Percentiles rank a stretch among this genome's conserved stretches.
phyloP scores from a whole-genome alignment of 2,888 invertebrate species.

The Chymomyza amoena region DNA sequence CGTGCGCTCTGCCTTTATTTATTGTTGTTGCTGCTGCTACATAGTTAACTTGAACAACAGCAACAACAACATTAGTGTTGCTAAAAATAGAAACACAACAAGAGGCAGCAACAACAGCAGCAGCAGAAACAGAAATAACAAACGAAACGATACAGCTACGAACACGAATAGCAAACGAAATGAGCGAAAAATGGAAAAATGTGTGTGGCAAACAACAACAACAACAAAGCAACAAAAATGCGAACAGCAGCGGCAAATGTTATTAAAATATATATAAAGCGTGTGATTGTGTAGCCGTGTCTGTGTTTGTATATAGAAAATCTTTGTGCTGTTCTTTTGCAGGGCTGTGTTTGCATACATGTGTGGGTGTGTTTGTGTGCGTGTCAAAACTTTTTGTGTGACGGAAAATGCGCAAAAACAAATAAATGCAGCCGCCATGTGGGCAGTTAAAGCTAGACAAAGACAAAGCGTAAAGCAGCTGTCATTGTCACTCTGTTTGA shows the following conservation, averaged over 20 bases:
- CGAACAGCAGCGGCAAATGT: background rate
- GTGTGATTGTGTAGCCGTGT: slow-evolving; percentile 6
- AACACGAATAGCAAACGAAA: slow-evolving; percentile 40
- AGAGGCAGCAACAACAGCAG: slow-evolving; percentile 60
- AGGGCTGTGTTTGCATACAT: background rate
- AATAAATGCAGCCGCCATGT: slow-evolving; percentile 20
- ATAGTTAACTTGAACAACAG: slow-evolving; percentile 61
- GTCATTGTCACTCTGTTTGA: slow-evolving; percentile 31
- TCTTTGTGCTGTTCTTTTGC: background rate
- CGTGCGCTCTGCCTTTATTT: slow-evolving; percentile 33
- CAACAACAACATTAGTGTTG: slow-evolving; percentile 48
- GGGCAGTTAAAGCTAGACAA: slow-evolving; percentile 15
- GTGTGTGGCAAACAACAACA: slow-evolving; percentile 11
- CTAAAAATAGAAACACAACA: slow-evolving; percentile 55
- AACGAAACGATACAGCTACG: slow-evolving; percentile 20
- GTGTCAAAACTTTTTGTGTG: slow-evolving; percentile 4
- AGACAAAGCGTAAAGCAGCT: slow-evolving; percentile 5
- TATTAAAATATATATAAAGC: background rate
- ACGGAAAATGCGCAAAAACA: slow-evolving; percentile 35
- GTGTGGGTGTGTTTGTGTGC: slow-evolving; percentile 33
- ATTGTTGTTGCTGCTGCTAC: slow-evolving; percentile 43
- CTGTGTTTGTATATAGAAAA: slow-evolving; percentile 2
- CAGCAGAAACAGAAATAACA: slow-evolving; percentile 42
- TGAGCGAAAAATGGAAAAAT: slow-evolving; percentile 57
- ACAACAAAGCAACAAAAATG: background rate